These are phyloP conservation scores for Ciona savignyi DNA, from an alignment of 23 tunicate species.

Conservation along the genomic window DNA sequence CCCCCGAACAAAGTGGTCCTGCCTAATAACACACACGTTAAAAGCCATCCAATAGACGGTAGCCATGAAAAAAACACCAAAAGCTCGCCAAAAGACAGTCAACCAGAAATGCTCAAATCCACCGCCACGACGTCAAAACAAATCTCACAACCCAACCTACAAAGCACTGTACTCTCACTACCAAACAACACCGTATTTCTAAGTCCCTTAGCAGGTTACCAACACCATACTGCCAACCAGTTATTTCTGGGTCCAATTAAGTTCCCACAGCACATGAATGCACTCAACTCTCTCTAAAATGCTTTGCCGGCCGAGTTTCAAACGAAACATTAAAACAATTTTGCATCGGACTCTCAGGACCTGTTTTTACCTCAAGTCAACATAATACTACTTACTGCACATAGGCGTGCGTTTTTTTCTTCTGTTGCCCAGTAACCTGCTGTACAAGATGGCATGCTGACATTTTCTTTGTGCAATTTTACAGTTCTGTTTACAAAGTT, in stretches of 20 bases:
- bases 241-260: background rate
- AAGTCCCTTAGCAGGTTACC: background rate
- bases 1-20: constrained; percentile 81
- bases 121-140: background rate
- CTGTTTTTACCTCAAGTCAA: background rate
- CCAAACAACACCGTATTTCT: background rate
- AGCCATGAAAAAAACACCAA: too few relatives aligned
- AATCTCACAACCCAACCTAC: background rate
- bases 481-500: too few relatives aligned
- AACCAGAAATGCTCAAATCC: background rate
- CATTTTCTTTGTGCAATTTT: too few relatives aligned
- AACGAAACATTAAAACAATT: too few relatives aligned
- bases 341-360: background rate
- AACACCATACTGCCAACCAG: background rate
- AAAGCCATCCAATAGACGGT: too few relatives aligned
- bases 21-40: constrained; percentile 6
- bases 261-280: background rate
- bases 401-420: too few relatives aligned
- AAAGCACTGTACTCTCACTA: background rate
- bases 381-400: background rate
- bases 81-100: background rate
- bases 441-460: too few relatives aligned
- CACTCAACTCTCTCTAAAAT: background rate
- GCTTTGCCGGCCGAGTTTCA: background rate
- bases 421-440: too few relatives aligned